Evolutionary conservation across 1,140 invertebrate genomes (phyloP), one percentile per base, ranked within the genome.

Genomic region (Dolichoris vasculosae): DNA sequence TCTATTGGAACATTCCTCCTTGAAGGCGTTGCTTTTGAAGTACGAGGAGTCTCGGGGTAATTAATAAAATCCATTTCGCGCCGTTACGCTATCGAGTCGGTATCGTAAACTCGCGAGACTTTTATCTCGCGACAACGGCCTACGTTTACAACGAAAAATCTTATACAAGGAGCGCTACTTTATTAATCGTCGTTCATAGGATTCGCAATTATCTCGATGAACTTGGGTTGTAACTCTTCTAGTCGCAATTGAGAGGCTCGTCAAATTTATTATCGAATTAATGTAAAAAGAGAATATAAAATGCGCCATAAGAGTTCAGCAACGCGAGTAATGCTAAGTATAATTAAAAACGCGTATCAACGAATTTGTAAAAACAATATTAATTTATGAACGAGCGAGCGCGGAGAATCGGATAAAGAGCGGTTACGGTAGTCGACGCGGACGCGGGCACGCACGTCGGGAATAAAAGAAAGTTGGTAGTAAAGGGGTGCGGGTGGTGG

Each of bases 361-460:
- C 43, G 69, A 73, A 73, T 73, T 73, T 38, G 38, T 26, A 73
- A 73, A 69, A 73, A 73, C 43, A 40, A 73, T 73, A 73, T 73
- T 73, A 73, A 73, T 73, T 73, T 73, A 73, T 73, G 43, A 73
- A 73, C 43, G 69, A 73, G n/a, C n/a, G 40, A 73, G 3, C 43
- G 43, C 69, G 26, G 38, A 40, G 69, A 73, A 73, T 43, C 9
- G 23, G 69, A 73, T 43, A 26, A 13, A 43, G 69, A 6, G 20
- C n/a, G 69, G 40, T n/a, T 38, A 38, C 67, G 67, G 64, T 69
- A 69, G 11, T 4, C 30, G 30, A 69, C 69, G 38, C 38, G 11
- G 23, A 38, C 69, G 9, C 2, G 20, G 23, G 32, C 63, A 35
- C 67, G 67, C 17, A 11, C 48, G 30, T 30, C 26, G 38, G 26